phyloP scores from a whole-genome alignment of 2,888 invertebrate species.

The Chrysotoxum bicinctum region DNA sequence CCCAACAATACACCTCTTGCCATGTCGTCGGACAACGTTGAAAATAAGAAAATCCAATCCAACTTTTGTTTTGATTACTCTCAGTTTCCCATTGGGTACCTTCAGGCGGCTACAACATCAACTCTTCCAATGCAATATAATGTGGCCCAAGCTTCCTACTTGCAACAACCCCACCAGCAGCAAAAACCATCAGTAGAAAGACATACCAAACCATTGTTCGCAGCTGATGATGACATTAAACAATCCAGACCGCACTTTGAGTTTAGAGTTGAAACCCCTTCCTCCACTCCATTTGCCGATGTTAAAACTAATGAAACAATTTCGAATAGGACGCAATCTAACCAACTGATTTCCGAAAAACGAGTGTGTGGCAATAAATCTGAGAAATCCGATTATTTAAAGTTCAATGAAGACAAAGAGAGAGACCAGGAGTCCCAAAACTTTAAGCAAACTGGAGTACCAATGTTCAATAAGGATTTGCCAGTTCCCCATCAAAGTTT shows the following conservation, averaged over 20 bases:
- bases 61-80: slow-evolving; percentile 64
- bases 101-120: slow-evolving; percentile 49
- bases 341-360: slow-evolving; percentile 13
- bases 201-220: slow-evolving; percentile 23
- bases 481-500: slow-evolving; percentile 55
- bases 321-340: slow-evolving; percentile 11
- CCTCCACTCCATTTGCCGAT: slow-evolving; percentile 22
- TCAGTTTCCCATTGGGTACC: slow-evolving; percentile 73
- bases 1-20: slow-evolving; percentile 38
- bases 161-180: slow-evolving; percentile 32
- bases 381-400: slow-evolving; percentile 25
- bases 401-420: slow-evolving; percentile 29
- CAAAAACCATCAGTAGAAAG: slow-evolving; percentile 36
- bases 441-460: slow-evolving; percentile 9
- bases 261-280: not conserved
- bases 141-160: slow-evolving; percentile 52
- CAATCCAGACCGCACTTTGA: slow-evolving; percentile 35
- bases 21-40: slow-evolving; percentile 5
- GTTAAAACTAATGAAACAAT: slow-evolving; percentile 44
- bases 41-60: slow-evolving; percentile 37
- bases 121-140: slow-evolving; percentile 36
- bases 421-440: slow-evolving; percentile 25
- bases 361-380: slow-evolving; percentile 17
- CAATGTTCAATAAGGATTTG: slow-evolving; percentile 41
- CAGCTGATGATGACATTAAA: slow-evolving; percentile 41